Evolutionary conservation across 2,888 invertebrate genomes (phyloP).

Genomic region (Callinectes sapidus): DNA sequence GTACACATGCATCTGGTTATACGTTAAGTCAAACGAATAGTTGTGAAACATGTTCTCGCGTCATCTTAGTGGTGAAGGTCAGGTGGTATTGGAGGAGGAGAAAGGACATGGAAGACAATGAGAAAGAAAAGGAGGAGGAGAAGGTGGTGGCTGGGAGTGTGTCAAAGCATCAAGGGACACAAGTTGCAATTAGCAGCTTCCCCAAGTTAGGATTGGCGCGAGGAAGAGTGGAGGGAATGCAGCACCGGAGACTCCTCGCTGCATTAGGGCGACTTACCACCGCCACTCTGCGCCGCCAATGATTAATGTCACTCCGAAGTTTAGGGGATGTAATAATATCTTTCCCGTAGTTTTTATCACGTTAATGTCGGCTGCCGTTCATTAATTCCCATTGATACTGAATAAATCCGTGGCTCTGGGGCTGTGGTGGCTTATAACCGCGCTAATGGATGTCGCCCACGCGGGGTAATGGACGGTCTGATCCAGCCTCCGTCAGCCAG

Average conservation of each 20-base stretch:
- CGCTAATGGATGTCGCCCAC: background rate
- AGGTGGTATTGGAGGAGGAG: background rate
- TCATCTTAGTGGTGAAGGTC: background rate
- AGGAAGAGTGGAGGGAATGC: background rate
- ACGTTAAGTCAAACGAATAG: background rate
- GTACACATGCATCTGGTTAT: background rate
- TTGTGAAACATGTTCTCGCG: background rate
- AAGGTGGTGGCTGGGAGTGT: background rate
- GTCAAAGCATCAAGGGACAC: slow-evolving; percentile 3
- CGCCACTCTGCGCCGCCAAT: background rate
- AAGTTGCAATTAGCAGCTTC: background rate
- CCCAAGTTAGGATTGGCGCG: background rate
- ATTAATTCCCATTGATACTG: slow-evolving; percentile 6
- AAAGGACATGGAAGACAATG: background rate
- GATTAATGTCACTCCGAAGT: background rate
- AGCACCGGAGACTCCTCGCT: background rate
- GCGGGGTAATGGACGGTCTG: slow-evolving; percentile 12
- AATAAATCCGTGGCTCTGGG: slow-evolving; percentile 1
- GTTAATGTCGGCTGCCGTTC: background rate
- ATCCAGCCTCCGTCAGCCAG: slow-evolving; percentile 11
- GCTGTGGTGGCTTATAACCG: background rate
- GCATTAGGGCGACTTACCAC: background rate
- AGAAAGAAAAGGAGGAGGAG: background rate
- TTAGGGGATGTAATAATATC: background rate
- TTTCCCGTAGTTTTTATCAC: background rate